Percentiles rank a stretch among this genome's conserved stretches.
These are phyloP conservation scores for Hippoglossus stenolepis DNA, from an alignment of 2,113 vertebrate genomes.

Conservation along the genomic window DNA sequence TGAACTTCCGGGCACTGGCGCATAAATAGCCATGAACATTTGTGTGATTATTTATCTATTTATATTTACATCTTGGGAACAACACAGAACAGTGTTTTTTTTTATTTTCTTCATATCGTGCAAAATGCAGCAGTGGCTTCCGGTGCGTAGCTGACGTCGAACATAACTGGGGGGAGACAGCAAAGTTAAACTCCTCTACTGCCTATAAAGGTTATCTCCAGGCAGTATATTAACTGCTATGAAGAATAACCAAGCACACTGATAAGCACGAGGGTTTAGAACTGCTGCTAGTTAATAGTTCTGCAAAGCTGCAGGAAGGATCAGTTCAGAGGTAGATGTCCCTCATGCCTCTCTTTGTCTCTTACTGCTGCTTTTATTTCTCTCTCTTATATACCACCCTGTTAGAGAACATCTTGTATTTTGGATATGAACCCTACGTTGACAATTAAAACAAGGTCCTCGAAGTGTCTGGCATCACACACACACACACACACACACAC, in stretches of 20 bases:
- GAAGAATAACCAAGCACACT: not conserved
- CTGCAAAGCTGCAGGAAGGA: constrained; percentile 21
- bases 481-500: not conserved
- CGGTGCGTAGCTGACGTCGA: no score
- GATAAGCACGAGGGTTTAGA: not conserved
- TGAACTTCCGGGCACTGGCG: no score
- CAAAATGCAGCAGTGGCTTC: no score
- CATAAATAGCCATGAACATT: no score
- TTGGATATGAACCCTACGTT: constrained; percentile 12
- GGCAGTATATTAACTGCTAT: not conserved
- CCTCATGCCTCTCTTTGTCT: not conserved
- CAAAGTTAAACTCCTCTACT: no score
- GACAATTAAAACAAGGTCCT: constrained; percentile 19
- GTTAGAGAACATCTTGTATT: constrained; percentile 42
- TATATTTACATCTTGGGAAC: no score
- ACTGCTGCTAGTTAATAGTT: constrained; percentile 7
- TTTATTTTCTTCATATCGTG: no score
- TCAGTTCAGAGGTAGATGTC: not conserved
- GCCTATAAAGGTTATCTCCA: no score
- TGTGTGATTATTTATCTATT: no score
- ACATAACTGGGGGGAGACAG: no score
- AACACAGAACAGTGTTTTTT: no score
- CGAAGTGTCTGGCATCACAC: not conserved
- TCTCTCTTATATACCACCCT: not conserved
- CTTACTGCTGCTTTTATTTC: not conserved